These are phyloP conservation scores for Mormyrus lacerda DNA, from an alignment of 2,113 vertebrate species.

Conservation along the genomic window DNA sequence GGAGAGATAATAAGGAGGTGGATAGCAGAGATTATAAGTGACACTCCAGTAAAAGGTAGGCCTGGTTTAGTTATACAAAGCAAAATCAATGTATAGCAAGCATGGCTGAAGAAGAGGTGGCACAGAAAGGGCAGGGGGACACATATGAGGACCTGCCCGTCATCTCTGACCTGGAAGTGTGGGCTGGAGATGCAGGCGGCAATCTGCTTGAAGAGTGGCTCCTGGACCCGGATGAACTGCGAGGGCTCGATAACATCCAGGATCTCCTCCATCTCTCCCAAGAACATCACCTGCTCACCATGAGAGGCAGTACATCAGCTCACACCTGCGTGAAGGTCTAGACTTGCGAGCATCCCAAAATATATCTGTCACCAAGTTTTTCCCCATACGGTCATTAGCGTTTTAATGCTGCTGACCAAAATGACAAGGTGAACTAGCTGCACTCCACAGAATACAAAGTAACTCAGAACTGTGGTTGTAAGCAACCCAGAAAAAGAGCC, in stretches of 20 bases:
- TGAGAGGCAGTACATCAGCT: not conserved
- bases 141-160: not conserved
- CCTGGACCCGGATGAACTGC: slow-evolving; percentile 83
- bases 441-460: not conserved
- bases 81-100: not conserved
- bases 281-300: slow-evolving; percentile 74
- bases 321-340: not conserved
- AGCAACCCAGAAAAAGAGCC: not conserved
- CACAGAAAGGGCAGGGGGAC: not conserved
- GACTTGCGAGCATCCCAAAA: not conserved
- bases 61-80: too few species aligned
- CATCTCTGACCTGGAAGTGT: slow-evolving; percentile 76
- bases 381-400: not conserved
- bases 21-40: not conserved
- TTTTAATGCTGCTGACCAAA: not conserved
- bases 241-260: slow-evolving; percentile 84
- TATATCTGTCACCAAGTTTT: not conserved
- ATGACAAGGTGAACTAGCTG: not conserved
- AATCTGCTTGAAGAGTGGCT: slow-evolving; percentile 84
- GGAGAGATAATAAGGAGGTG: not conserved
- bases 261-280: slow-evolving; percentile 86
- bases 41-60: not conserved
- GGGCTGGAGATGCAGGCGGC: slow-evolving; percentile 84
- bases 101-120: not conserved
- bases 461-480: not conserved